Conservation (phyloP, 2,888 invertebrate genomes). For the Coecobrya sp. region DNA sequence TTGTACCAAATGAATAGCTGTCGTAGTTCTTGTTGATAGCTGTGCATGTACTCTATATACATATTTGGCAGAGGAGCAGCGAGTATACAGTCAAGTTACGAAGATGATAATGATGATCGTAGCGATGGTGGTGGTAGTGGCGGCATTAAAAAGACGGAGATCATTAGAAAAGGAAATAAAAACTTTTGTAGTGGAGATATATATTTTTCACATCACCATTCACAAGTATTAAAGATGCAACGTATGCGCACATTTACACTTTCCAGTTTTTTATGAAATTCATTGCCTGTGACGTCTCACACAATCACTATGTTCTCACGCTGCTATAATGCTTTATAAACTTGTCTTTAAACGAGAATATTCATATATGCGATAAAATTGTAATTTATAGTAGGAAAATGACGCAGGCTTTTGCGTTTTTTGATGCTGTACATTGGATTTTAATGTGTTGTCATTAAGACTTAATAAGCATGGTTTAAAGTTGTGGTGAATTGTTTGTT, state of each 20-base stretch:
- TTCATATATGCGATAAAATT: too few species aligned
- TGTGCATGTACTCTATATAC: background rate
- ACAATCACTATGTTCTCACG: slow-evolving; percentile 12
- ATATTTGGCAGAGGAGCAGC: background rate
- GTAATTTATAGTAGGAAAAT: too few species aligned
- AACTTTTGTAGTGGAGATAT: background rate
- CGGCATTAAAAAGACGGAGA: slow-evolving; percentile 33
- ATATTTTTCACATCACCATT: background rate
- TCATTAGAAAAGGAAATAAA: slow-evolving; percentile 36
- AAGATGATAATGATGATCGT: background rate
- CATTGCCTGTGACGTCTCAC: background rate
- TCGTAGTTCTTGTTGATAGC: slow-evolving; percentile 22
- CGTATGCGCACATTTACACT: background rate
- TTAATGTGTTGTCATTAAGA: too few species aligned
- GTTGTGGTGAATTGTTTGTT: too few species aligned
- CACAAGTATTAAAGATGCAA: background rate
- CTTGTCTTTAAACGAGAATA: too few species aligned
- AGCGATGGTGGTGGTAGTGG: background rate
- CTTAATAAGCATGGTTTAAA: too few species aligned
- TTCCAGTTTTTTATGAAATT: slow-evolving; percentile 23
- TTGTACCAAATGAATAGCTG: slow-evolving; percentile 60
- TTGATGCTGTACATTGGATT: too few species aligned
- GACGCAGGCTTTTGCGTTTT: too few species aligned
- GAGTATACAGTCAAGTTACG: background rate
- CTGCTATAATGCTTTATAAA: background rate